Percentiles rank a stretch among this genome's conserved stretches.
These are phyloP conservation scores for Hermodice carunculata DNA, from an alignment of 2,888 invertebrate species.

Conservation along the genomic window DNA sequence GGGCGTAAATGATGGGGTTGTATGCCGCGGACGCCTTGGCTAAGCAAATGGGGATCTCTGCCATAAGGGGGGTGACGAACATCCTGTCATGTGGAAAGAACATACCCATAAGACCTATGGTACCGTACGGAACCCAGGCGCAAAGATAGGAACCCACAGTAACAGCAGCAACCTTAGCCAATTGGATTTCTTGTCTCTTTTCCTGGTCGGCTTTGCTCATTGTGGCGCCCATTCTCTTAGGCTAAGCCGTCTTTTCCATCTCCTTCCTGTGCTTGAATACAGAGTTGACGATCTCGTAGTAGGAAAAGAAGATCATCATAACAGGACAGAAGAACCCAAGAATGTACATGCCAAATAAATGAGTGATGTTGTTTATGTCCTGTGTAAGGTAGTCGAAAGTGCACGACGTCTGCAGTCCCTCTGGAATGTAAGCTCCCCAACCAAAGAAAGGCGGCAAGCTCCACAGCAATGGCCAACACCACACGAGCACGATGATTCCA, in stretches of 20 bases:
- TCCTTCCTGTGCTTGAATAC: conserved; percentile 69
- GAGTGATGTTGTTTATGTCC: conserved; percentile 72
- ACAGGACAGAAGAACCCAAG: conserved; percentile 85
- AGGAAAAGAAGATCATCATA: conserved; percentile 85
- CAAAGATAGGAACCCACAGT: conserved; percentile 89
- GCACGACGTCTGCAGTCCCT: conserved; percentile 94
- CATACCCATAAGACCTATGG: conserved; percentile 75
- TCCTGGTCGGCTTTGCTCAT: conserved; percentile 40
- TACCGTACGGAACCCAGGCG: conserved; percentile 93
- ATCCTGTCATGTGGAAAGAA: conserved; percentile 48
- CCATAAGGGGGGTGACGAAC: conserved; percentile 57
- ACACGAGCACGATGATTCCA: conserved; percentile 82
- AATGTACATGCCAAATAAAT: conserved; percentile 81
- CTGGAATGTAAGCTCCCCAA: conserved; percentile 85
- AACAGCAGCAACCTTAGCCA: conserved; percentile 83
- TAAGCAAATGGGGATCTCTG: conserved; percentile 78
- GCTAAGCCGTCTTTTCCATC: conserved; percentile 71
- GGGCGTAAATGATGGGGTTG: conserved; percentile 80
- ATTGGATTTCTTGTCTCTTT: conserved; percentile 57
- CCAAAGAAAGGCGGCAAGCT: conserved; percentile 70
- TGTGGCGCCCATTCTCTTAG: conserved; percentile 58
- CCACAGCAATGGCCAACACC: conserved; percentile 76
- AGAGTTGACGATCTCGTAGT: conserved; percentile 87
- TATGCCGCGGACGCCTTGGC: conserved; percentile 93
- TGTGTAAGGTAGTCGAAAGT: conserved; percentile 88